A percentile compares a stretch with the other conserved stretches of the same genome.
Conservation (phyloP, 1,140 invertebrate genomes). For the Drosophila navojoa region DNA sequence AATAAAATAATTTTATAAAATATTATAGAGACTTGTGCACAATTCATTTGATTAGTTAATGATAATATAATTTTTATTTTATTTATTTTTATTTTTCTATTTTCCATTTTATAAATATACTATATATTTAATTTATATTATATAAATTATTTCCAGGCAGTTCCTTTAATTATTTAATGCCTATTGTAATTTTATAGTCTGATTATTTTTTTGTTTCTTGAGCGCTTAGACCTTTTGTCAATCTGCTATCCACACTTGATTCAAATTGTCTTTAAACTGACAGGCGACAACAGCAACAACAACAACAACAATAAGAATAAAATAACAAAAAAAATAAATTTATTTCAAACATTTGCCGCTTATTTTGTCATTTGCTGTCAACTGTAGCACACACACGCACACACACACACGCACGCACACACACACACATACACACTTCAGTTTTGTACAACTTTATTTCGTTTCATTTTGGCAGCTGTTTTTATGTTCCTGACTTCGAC, state of each 20-base stretch:
- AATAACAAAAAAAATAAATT: conserved; percentile 52
- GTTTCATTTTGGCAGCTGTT: conserved; percentile 73
- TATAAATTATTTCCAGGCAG: too few species aligned
- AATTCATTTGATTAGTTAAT: too few species aligned
- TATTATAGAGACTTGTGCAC: too few species aligned
- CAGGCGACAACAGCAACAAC: conserved; percentile 25
- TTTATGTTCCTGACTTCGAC: conserved; percentile 26
- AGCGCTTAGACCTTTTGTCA: neutral
- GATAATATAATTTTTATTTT: too few species aligned
- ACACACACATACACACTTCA: conserved; percentile 10
- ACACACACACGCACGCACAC: conserved; percentile 15
- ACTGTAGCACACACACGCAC: conserved; percentile 46
- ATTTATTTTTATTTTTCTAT: too few species aligned
- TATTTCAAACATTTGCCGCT: conserved; percentile 72
- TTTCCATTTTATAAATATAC: too few species aligned
- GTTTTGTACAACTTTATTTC: conserved; percentile 63
- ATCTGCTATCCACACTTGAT: conserved; percentile 17
- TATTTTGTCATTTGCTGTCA: conserved; percentile 82
- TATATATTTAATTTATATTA: too few species aligned
- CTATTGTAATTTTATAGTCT: too few species aligned
- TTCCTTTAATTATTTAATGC: too few species aligned
- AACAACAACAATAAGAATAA: conserved; percentile 19
- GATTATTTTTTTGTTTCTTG: too few species aligned
- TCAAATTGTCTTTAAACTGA: conserved; percentile 36
- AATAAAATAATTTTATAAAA: too few species aligned